Evolutionary conservation across 2,113 vertebrate genomes (phyloP).

Genomic region (Seriola aureovittata): DNA sequence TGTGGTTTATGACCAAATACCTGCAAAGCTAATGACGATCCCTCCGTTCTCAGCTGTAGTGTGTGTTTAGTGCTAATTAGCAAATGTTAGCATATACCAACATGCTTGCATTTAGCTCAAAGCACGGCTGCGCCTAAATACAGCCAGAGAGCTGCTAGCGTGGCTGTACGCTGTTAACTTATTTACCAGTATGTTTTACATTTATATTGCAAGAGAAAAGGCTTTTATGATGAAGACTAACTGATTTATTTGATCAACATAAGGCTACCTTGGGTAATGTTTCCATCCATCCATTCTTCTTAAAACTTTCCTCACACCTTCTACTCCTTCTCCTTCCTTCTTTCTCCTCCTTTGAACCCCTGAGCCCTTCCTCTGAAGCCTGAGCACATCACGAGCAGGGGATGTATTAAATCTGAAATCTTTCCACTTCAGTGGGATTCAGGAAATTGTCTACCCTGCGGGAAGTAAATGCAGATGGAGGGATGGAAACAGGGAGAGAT

Average conservation of each 20-base stretch:
- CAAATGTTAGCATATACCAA: neutral
- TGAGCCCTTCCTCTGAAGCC: slow-evolving; percentile 58
- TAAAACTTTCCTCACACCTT: slow-evolving; percentile 34
- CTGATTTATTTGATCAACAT: slow-evolving; percentile 1
- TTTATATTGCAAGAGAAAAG: neutral
- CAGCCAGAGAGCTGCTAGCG: neutral
- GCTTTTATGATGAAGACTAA: neutral
- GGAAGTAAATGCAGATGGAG: slow-evolving; percentile 75
- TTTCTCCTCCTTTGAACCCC: slow-evolving; percentile 57
- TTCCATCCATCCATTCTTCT: slow-evolving; percentile 35
- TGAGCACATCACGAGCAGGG: slow-evolving; percentile 58
- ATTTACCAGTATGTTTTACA: slow-evolving; percentile 5
- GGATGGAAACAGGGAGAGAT: slow-evolving; percentile 44
- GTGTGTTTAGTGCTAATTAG: neutral
- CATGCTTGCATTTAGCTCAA: neutral
- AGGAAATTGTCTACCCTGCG: slow-evolving; percentile 77
- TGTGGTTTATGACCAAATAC: neutral
- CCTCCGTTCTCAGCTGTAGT: neutral
- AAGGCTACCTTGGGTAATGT: neutral
- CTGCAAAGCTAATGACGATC: neutral
- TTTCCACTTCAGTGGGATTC: slow-evolving; percentile 80
- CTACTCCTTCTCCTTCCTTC: slow-evolving; percentile 9
- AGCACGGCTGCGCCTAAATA: no score
- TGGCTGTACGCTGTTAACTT: neutral
- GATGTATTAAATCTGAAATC: slow-evolving; percentile 73